Conservation (phyloP, 1,140 invertebrate genomes). For the Pomacea maculata region DNA sequence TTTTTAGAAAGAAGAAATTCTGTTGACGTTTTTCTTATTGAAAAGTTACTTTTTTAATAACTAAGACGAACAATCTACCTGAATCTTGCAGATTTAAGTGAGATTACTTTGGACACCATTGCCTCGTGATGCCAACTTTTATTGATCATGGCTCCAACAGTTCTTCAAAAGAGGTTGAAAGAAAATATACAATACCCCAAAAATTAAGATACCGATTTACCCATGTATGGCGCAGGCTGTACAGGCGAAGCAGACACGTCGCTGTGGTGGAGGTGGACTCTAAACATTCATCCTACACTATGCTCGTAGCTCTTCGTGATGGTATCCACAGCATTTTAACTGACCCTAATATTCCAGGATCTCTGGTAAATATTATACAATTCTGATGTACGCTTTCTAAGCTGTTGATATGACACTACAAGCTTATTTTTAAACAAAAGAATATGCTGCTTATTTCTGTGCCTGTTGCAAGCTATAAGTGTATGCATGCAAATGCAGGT, state of each 20-base stretch:
- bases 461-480: not conserved
- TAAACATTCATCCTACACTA: constrained; percentile 32
- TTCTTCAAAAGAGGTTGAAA: not conserved
- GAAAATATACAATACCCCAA: not conserved
- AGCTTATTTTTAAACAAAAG: no score
- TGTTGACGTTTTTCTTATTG: no score
- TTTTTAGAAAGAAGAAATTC: no score
- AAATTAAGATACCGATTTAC: not conserved
- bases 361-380: constrained; percentile 25
- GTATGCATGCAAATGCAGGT: not conserved
- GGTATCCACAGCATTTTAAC: constrained; percentile 32
- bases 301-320: constrained; percentile 30
- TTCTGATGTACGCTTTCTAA: not conserved
- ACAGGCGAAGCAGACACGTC: constrained; percentile 25
- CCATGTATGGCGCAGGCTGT: constrained; percentile 32
- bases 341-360: constrained; percentile 29
- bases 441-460: not conserved
- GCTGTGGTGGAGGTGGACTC: constrained; percentile 38
- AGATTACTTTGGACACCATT: no score
- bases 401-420: no score
- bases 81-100: no score
- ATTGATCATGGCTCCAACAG: no score
- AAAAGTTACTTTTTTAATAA: no score
- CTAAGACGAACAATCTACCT: no score
- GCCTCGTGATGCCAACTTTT: no score